A percentile compares a stretch with the other conserved stretches of the same genome.
Conservation (phyloP, 92 coral and sea anemone genomes). For the Epizoanthus stellaris region DNA sequence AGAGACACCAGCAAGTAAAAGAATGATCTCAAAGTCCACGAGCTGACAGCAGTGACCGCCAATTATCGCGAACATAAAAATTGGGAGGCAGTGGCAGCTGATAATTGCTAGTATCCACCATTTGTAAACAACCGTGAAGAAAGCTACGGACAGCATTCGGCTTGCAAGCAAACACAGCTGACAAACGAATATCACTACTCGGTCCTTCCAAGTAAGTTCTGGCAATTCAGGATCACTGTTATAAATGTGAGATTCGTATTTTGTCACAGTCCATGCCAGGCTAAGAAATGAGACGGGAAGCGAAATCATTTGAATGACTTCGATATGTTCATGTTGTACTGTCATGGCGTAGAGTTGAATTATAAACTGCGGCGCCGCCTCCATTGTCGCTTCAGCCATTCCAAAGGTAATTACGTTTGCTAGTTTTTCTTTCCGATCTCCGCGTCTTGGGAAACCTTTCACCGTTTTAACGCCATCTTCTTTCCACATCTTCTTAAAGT, state of each 20-base stretch:
- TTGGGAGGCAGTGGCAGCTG: constrained; percentile 21
- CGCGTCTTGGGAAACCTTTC: constrained; percentile 27
- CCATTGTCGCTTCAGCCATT: constrained; percentile 48
- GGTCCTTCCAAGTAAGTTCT: constrained; percentile 4
- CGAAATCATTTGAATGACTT: constrained; percentile 49
- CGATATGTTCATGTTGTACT: constrained; percentile 35
- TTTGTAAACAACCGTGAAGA: constrained; percentile 57
- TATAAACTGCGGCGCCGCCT: constrained; percentile 59
- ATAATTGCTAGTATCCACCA: constrained; percentile 61
- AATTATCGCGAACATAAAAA: not conserved
- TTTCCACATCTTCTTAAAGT: constrained; percentile 30
- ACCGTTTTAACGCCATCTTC: constrained; percentile 7
- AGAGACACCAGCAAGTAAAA: constrained; percentile 39
- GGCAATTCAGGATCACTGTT: constrained; percentile 16
- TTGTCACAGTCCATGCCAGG: constrained; percentile 52
- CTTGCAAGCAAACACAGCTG: constrained; percentile 47
- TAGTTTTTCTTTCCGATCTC: constrained; percentile 22
- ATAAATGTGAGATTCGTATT: constrained; percentile 37
- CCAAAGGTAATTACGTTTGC: constrained; percentile 1
- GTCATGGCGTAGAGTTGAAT: constrained; percentile 58
- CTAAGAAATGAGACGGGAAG: constrained; percentile 52
- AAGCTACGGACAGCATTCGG: constrained; percentile 56
- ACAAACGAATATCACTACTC: constrained; percentile 28
- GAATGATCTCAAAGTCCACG: constrained; percentile 29
- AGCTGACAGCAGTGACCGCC: constrained; percentile 13